Percentiles rank a stretch among this genome's conserved stretches.
phyloP scores from a whole-genome alignment of 2,888 invertebrate genomes.

The Diarsia mendica region DNA sequence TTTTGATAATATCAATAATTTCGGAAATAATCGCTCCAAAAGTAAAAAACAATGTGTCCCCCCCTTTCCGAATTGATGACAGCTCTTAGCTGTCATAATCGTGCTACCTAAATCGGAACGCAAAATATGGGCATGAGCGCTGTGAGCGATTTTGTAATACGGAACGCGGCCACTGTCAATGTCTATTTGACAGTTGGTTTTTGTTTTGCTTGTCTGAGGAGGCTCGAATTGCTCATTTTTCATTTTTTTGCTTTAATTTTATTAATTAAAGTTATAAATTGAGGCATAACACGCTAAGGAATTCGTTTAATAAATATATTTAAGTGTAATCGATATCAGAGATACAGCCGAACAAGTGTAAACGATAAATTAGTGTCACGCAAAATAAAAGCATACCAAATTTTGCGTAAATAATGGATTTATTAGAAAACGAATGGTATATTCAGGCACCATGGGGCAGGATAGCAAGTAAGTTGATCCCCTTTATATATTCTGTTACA shows the following conservation, averaged over 20 bases:
- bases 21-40: too few species aligned
- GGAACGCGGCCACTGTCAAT: not conserved
- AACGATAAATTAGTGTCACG: not conserved
- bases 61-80: too few species aligned
- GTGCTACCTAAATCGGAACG: too few species aligned
- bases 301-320: not conserved
- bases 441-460: conserved; percentile 86
- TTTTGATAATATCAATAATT: too few species aligned
- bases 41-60: too few species aligned
- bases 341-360: not conserved
- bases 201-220: conserved; percentile 16
- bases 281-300: not conserved
- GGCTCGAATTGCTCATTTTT: not conserved
- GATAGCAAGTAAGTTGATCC: conserved; percentile 80
- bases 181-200: conserved; percentile 21
- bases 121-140: too few species aligned
- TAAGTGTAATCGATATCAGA: not conserved
- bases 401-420: conserved; percentile 67
- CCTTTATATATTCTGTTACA: conserved; percentile 46
- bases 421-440: conserved; percentile 85
- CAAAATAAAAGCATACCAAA: not conserved
- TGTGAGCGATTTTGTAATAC: too few species aligned
- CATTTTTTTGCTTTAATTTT: not conserved
- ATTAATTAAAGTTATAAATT: not conserved
- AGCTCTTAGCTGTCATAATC: too few species aligned